A percentile compares a stretch with the other conserved stretches of the same genome.
These are phyloP conservation scores for Phthorimaea operculella DNA, from an alignment of 1,140 invertebrate species.

Conservation along the genomic window DNA sequence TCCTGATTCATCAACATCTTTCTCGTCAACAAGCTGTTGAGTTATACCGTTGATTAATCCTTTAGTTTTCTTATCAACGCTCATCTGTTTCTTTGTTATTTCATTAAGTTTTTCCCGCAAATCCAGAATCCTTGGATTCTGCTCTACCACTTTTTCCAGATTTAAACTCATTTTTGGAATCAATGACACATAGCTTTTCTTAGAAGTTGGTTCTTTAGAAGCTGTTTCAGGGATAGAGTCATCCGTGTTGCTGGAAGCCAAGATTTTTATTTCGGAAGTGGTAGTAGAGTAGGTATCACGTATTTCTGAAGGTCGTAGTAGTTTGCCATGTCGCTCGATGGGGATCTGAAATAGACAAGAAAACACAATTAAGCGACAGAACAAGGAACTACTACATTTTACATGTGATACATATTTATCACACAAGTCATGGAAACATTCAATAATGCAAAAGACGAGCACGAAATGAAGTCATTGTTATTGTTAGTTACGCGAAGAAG, in stretches of 20 bases:
- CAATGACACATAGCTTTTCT: conserved; percentile 46
- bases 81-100: conserved; percentile 57
- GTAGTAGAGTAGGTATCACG: conserved; percentile 42
- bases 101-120: conserved; percentile 58
- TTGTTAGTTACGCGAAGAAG: not conserved
- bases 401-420: not conserved
- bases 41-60: conserved; percentile 54
- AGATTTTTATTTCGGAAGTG: conserved; percentile 35
- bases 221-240: conserved; percentile 23
- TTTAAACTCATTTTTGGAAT: conserved; percentile 60
- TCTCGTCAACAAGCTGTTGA: conserved; percentile 53
- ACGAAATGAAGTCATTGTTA: conserved; percentile 1
- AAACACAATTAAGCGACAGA: conserved; percentile 5
- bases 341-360: conserved; percentile 54
- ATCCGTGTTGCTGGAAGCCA: conserved; percentile 19
- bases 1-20: conserved; percentile 61
- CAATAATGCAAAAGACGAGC: not conserved
- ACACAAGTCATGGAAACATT: not conserved
- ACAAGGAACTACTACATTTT: not conserved
- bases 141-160: conserved; percentile 49
- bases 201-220: conserved; percentile 42
- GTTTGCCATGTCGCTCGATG: conserved; percentile 55
- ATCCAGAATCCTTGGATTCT: conserved; percentile 58
- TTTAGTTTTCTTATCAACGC: conserved; percentile 56
- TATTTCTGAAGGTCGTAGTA: conserved; percentile 46